Percentiles rank a stretch among this genome's conserved stretches.
phyloP scores from a whole-genome alignment of 2,797 vertebrate species.

The Enteromius mattozi region DNA sequence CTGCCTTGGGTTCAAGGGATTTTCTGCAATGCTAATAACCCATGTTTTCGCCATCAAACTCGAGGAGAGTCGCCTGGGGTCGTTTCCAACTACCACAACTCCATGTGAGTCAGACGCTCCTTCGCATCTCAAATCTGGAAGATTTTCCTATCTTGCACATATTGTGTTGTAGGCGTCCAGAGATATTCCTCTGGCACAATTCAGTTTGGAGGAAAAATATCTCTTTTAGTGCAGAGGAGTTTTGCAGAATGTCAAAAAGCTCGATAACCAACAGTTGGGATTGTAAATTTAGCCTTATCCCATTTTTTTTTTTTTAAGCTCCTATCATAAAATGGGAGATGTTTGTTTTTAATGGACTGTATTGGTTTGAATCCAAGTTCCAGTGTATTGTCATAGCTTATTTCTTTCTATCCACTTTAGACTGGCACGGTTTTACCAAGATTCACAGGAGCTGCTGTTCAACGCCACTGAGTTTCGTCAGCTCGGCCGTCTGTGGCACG shows the following conservation, averaged over 20 bases:
- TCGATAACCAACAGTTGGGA: neutral
- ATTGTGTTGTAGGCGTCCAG: neutral
- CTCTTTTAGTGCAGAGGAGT: neutral
- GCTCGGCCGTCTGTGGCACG: conserved; percentile 84
- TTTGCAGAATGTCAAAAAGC: neutral
- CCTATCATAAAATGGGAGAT: neutral
- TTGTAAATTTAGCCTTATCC: neutral
- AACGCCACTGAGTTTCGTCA: conserved; percentile 78
- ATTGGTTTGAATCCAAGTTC: neutral
- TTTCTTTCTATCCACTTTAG: conserved; percentile 69
- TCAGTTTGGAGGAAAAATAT: neutral
- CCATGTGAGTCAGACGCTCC: conserved; percentile 81
- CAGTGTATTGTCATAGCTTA: neutral
- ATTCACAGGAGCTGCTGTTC: conserved; percentile 86
- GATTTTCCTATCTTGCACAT: neutral
- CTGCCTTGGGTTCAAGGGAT: conserved; percentile 96
- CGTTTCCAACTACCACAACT: conserved; percentile 96
- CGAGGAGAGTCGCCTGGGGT: conserved; percentile 87
- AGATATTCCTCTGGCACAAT: neutral
- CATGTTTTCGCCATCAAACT: conserved; percentile 90
- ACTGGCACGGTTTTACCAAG: conserved; percentile 86
- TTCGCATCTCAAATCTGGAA: neutral
- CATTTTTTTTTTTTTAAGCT: neutral
- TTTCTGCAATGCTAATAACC: conserved; percentile 96
- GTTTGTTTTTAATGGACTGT: neutral